Evolutionary conservation across 2,113 vertebrate genomes (phyloP).

Genomic region (Neodontobutis hainanensis): DNA sequence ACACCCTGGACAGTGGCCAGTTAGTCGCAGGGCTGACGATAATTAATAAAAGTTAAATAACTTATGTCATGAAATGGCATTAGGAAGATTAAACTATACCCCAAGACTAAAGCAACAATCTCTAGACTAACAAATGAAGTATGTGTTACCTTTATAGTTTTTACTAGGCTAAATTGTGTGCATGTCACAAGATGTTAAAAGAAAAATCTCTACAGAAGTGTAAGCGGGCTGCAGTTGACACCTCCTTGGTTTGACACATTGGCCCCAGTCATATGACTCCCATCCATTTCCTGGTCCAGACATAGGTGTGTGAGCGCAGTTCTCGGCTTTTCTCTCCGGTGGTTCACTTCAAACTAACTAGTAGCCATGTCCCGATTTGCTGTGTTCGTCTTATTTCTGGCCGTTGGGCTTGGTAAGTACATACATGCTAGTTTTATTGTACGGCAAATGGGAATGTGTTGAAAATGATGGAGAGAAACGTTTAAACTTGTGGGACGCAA

Average conservation of each 20-base stretch:
- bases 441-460: fast-evolving
- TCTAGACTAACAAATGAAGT: no score
- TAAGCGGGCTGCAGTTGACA: constrained; percentile 7
- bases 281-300: constrained; percentile 65
- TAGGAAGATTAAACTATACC: no score
- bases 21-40: no score
- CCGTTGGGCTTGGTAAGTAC: constrained; percentile 64
- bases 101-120: no score
- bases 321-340: neutral
- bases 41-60: no score
- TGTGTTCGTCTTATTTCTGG: constrained; percentile 46
- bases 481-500: constrained; percentile 37
- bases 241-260: constrained; percentile 22
- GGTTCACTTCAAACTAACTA: neutral
- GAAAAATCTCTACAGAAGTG: neutral
- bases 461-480: constrained; percentile 27
- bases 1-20: no score
- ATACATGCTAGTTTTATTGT: neutral
- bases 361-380: constrained; percentile 59
- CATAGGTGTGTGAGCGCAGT: constrained; percentile 17
- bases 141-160: neutral
- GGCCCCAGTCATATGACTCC: constrained; percentile 71
- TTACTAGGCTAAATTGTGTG: neutral
- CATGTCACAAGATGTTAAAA: neutral
- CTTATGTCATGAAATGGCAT: no score